phyloP scores from a whole-genome alignment of 2,113 vertebrate species.

The Corythornis madagascariensis region DNA sequence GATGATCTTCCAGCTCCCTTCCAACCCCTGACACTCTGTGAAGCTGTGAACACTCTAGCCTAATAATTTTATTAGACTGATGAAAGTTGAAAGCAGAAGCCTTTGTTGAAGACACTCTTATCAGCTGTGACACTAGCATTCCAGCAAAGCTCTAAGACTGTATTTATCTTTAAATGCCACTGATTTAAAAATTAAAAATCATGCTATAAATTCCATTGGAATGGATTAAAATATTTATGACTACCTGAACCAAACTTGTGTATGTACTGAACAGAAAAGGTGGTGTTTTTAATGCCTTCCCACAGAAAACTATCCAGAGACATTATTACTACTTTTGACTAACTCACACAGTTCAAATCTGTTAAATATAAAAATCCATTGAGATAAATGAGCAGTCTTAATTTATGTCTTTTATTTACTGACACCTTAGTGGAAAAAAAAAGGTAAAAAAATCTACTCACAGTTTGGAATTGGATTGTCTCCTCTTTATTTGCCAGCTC shows the following conservation, averaged over 20 bases:
- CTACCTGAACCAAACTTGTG: not conserved
- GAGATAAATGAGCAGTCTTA: not conserved
- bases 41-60: not conserved
- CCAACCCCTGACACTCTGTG: too few species aligned
- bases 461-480: constrained; percentile 96
- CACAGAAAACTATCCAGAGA: not conserved
- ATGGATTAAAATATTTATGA: not conserved
- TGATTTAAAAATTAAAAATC: not conserved
- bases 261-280: not conserved
- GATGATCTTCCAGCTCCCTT: too few species aligned
- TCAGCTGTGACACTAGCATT: not conserved
- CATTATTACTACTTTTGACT: not conserved
- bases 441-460: constrained; percentile 74
- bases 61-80: not conserved
- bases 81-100: not conserved
- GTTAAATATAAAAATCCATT: not conserved
- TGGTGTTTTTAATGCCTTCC: not conserved
- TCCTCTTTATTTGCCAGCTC: constrained; percentile 95
- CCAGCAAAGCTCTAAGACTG: not conserved
- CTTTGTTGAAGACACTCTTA: not conserved
- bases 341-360: not conserved
- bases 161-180: not conserved
- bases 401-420: not conserved
- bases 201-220: not conserved
- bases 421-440: not conserved